Evolutionary conservation across 1,140 invertebrate species (phyloP).

Genomic region (Globodera ellingtonae): DNA sequence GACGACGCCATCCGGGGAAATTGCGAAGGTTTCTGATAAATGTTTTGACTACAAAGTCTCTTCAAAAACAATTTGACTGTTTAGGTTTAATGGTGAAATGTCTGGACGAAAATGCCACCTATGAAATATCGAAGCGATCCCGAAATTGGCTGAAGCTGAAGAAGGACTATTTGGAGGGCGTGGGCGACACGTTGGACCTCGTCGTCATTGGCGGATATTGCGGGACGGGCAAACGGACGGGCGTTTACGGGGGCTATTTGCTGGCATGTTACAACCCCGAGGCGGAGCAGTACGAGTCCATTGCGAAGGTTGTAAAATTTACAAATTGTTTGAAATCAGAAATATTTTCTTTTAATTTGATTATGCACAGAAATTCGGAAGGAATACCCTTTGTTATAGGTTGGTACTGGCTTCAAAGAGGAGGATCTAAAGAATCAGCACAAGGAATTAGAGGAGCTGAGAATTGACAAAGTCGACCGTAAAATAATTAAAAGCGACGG

Average conservation of each 20-base stretch:
- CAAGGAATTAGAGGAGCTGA: slow-evolving; percentile 76
- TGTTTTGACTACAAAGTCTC: slow-evolving; percentile 1
- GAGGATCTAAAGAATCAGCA: slow-evolving; percentile 80
- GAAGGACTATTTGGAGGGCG: slow-evolving; percentile 93
- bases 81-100: slow-evolving; percentile 93
- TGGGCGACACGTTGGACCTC: slow-evolving; percentile 87
- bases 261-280: slow-evolving; percentile 92
- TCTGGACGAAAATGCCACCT: slow-evolving; percentile 85
- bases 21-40: slow-evolving; percentile 76
- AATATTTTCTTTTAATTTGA: slow-evolving; percentile 13
- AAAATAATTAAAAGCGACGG: neutral
- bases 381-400: slow-evolving; percentile 70
- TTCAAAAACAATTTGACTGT: neutral
- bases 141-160: slow-evolving; percentile 80
- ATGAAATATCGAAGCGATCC: slow-evolving; percentile 96
- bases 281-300: slow-evolving; percentile 88
- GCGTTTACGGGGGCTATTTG: slow-evolving; percentile 91
- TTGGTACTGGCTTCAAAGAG: slow-evolving; percentile 96
- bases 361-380: too few species aligned
- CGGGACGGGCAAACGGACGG: slow-evolving; percentile 90
- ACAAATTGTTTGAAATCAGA: neutral
- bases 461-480: slow-evolving; percentile 51
- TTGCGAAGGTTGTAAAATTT: slow-evolving; percentile 76
- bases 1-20: slow-evolving; percentile 94
- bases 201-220: slow-evolving; percentile 93